phyloP scores from a whole-genome alignment of 2,888 invertebrate species.

The Perithous albicinctus region DNA sequence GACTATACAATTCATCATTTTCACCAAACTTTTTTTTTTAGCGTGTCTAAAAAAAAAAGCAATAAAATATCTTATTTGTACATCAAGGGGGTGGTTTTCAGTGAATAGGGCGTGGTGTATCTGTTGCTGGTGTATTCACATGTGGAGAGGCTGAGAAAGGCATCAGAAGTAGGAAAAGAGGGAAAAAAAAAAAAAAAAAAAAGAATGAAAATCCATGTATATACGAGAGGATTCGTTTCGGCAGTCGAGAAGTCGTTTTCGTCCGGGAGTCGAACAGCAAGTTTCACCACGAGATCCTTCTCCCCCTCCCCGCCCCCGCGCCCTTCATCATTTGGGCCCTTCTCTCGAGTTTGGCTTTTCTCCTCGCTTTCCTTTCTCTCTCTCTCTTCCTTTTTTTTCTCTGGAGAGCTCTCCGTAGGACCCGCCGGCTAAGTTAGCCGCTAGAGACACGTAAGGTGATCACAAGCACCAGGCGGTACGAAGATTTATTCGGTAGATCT shows the following conservation, averaged over 20 bases:
- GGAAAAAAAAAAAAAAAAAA: slow-evolving; percentile 41
- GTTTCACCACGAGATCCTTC: slow-evolving; percentile 47
- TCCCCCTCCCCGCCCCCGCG: slow-evolving; percentile 17
- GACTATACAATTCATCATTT: neutral
- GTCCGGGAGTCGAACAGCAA: slow-evolving; percentile 50
- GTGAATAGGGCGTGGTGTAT: slow-evolving; percentile 7
- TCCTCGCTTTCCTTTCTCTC: slow-evolving; percentile 36
- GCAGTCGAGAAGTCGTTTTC: slow-evolving; percentile 50
- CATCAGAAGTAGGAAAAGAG: slow-evolving; percentile 38
- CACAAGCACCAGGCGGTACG: slow-evolving; percentile 11
- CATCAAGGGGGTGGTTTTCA: slow-evolving; percentile 26
- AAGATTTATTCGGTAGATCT: slow-evolving; percentile 25
- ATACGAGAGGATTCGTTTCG: slow-evolving; percentile 59
- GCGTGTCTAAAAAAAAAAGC: slow-evolving; percentile 1
- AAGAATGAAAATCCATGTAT: slow-evolving; percentile 37
- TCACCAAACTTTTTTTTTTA: neutral
- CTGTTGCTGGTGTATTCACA: slow-evolving; percentile 24
- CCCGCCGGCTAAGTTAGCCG: neutral
- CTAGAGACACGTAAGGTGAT: neutral
- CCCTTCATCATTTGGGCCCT: slow-evolving; percentile 35
- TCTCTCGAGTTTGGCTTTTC: slow-evolving; percentile 39
- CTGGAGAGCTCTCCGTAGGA: slow-evolving; percentile 10
- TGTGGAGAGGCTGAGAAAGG: slow-evolving; percentile 44
- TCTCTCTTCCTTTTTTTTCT: slow-evolving; percentile 14
- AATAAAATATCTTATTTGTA: slow-evolving; percentile 33